phyloP scores from a whole-genome alignment of 2,888 invertebrate species.

The Cosmia pyralina region DNA sequence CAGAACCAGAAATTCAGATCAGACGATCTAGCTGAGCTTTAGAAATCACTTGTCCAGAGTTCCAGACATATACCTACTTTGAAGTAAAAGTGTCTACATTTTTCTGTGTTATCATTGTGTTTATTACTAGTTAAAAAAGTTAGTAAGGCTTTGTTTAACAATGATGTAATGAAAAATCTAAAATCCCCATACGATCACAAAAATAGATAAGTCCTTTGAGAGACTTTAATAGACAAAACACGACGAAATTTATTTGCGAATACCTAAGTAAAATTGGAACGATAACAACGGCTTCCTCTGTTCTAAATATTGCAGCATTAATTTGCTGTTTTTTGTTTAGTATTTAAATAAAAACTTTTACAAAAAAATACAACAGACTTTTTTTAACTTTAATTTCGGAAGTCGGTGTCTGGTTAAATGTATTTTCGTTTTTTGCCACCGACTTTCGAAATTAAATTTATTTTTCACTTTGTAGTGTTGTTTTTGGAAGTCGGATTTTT shows the following conservation, averaged over 20 bases:
- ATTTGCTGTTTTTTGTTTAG: not conserved
- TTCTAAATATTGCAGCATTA: not conserved
- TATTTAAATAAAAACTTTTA: too few relatives aligned
- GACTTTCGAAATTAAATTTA: too few relatives aligned
- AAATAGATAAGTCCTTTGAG: not conserved
- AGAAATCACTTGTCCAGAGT: not conserved
- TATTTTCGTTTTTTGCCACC: too few relatives aligned
- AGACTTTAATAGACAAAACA: not conserved
- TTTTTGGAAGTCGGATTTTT: too few relatives aligned
- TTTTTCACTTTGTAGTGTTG: too few relatives aligned
- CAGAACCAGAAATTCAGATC: not conserved
- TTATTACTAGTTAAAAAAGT: not conserved
- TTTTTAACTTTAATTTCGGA: too few relatives aligned
- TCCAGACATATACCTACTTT: not conserved
- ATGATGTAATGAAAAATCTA: not conserved
- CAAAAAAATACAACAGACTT: too few relatives aligned
- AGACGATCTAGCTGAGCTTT: not conserved
- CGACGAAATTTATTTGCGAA: not conserved
- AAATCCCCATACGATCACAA: not conserved
- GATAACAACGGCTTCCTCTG: not conserved
- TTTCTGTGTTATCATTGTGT: not conserved
- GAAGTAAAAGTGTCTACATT: not conserved
- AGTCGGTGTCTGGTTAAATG: too few relatives aligned
- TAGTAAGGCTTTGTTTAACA: not conserved
- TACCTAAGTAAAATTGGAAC: not conserved